Conservation (phyloP, 1,140 invertebrate genomes). For the Ceratina japonica region DNA sequence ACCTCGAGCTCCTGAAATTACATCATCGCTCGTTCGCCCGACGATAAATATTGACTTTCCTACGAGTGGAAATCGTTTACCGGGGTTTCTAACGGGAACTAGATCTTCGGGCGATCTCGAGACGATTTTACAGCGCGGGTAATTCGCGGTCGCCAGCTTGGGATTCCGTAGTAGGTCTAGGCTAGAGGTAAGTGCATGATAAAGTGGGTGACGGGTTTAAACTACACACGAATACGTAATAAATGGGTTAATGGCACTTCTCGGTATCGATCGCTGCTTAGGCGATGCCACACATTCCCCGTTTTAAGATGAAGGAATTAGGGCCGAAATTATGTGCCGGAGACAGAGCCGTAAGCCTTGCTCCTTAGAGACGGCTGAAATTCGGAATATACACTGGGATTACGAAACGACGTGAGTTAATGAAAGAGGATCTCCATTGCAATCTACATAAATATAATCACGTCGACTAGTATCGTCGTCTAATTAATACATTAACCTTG, state of each 20-base stretch:
- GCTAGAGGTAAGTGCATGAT: not conserved
- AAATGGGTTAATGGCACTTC: constrained; percentile 29
- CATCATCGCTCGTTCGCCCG: not conserved
- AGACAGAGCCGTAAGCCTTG: not conserved
- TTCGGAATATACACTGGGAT: not conserved
- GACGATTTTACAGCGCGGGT: not conserved
- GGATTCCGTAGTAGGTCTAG: constrained; percentile 7
- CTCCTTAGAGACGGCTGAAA: not conserved
- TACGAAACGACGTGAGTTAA: no score
- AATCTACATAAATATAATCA: no score
- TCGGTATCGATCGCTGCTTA: constrained; percentile 3
- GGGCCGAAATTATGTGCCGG: not conserved
- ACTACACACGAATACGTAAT: constrained; percentile 35
- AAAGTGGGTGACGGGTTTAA: constrained; percentile 3
- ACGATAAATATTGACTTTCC: not conserved
- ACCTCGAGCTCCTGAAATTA: no score
- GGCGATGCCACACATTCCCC: not conserved
- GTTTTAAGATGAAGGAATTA: not conserved
- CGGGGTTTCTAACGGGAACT: no score
- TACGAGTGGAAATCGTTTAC: not conserved
- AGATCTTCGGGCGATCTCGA: no score
- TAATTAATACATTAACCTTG: no score
- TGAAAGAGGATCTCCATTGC: no score
- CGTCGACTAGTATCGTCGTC: no score
- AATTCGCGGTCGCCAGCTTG: constrained; percentile 2